Evolutionary conservation across 1,140 invertebrate species (phyloP).

Genomic region (Ruditapes philippinarum): DNA sequence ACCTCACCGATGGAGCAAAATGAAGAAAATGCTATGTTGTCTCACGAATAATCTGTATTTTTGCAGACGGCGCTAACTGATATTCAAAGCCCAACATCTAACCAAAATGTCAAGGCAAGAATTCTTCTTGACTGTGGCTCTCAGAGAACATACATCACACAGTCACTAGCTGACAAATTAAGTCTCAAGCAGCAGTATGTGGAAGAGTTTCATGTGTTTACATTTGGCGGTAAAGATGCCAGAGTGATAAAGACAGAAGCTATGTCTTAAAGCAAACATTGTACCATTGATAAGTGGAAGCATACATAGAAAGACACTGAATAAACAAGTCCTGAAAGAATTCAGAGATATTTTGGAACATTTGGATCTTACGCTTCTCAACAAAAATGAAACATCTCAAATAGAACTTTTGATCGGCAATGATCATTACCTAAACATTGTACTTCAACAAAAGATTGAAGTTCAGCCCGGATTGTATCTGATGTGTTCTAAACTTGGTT

Average conservation of each 20-base stretch:
- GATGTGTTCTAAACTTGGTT: neutral
- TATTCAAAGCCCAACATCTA: neutral
- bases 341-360: neutral
- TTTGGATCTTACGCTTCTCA: neutral
- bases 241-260: neutral
- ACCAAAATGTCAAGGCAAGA: neutral
- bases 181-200: neutral
- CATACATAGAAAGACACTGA: neutral
- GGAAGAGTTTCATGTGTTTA: neutral
- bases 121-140: neutral
- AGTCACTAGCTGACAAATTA: neutral
- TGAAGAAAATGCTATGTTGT: neutral
- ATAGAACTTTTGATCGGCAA: neutral
- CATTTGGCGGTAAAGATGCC: neutral
- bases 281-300: neutral
- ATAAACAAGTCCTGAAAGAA: neutral
- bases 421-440: conserved; percentile 1
- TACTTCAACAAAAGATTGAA: neutral
- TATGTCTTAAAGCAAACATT: neutral
- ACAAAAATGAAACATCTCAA: neutral
- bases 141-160: conserved; percentile 8
- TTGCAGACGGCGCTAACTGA: neutral
- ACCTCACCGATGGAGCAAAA: neutral
- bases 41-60: neutral
- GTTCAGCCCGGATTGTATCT: neutral